Evolutionary conservation across 2,797 vertebrate genomes (phyloP), one percentile per base, ranked within the genome.

Genomic region (Aeoliscus strigatus): DNA sequence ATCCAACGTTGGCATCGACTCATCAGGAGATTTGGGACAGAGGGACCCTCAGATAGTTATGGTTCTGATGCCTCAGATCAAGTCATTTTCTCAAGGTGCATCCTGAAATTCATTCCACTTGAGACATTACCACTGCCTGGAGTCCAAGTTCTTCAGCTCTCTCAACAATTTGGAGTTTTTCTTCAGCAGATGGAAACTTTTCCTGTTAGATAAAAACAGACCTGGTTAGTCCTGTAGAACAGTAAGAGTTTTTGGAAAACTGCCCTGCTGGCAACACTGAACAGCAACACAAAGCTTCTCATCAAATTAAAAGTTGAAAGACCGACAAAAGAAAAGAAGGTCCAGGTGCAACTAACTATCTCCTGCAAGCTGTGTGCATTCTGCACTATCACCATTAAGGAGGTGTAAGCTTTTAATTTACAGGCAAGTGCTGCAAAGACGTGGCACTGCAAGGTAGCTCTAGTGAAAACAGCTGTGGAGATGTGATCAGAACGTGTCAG

Each of bases 61-160:
- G 10, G 12, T 23, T 21, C 3, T 26, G 9, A 7, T 26, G 41
- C 41, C 7, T 29, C 28, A 31, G 18, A 39, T 15, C 48, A 47
- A 28, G 9, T 10, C 25, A 26, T 13, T 33, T 51, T 51, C 13
- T 15, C 4, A 27, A 11, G n/a, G 38, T 21, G 50, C 4, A 34
- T 14, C 2, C 46, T 5, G 4, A 41, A 10, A 28, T 15, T 6
- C 23, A 42, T 21, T 13, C 43, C 4, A 51, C 11, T 29, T 29
- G 14, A 14, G 21, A 1, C 16, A 31, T 75, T 90, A 98, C 96
- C 96, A 99, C 27, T 98, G 95, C 39, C 95, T 92, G 16, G 96
- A 98, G 72, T 98, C 96, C 86, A 98, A 82, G 81, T 98, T 95
- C 86, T 98, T 99, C 69, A 99, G 83, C 53, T 99, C 96, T 73